Conservation (phyloP, 2,113 vertebrate genomes). For the Sinocyclocheilus anophthalmus region DNA sequence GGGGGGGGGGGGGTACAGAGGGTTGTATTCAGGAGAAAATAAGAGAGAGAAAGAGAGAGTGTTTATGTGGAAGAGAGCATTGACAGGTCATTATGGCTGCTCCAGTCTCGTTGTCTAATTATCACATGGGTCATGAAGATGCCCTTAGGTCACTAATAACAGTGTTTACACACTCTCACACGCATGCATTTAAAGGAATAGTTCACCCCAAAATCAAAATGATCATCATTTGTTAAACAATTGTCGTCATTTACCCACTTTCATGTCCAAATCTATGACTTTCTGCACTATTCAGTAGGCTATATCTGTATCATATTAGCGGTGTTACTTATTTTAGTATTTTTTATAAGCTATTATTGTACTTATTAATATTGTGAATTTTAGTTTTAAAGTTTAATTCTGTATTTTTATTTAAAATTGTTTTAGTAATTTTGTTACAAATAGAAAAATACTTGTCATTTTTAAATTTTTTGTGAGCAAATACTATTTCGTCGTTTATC, state of each 20-base stretch:
- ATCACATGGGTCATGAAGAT: conserved; percentile 27
- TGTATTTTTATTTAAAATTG: too few relatives aligned
- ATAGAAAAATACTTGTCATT: too few relatives aligned
- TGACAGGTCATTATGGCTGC: conserved; percentile 14
- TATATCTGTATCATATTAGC: neutral
- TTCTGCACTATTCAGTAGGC: neutral
- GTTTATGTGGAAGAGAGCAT: conserved; percentile 24
- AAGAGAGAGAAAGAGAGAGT: neutral
- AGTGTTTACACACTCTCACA: conserved; percentile 30
- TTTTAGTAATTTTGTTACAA: neutral
- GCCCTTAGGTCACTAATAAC: conserved; percentile 21
- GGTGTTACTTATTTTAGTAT: neutral
- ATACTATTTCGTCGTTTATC: too few relatives aligned
- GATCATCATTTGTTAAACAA: neutral
- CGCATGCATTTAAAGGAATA: neutral
- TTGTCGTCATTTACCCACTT: neutral
- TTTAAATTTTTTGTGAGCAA: too few relatives aligned
- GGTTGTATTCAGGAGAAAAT: too few relatives aligned
- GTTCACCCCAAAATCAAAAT: neutral
- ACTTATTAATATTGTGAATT: neutral
- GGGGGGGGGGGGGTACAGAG: too few relatives aligned
- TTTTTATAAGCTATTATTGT: neutral
- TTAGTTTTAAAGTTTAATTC: neutral
- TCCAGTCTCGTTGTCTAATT: conserved; percentile 22
- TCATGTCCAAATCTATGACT: neutral